Evolutionary conservation across 2,797 vertebrate species (phyloP), one percentile per base, ranked within the genome.

Genomic region (Arctocebus calabarensis): DNA sequence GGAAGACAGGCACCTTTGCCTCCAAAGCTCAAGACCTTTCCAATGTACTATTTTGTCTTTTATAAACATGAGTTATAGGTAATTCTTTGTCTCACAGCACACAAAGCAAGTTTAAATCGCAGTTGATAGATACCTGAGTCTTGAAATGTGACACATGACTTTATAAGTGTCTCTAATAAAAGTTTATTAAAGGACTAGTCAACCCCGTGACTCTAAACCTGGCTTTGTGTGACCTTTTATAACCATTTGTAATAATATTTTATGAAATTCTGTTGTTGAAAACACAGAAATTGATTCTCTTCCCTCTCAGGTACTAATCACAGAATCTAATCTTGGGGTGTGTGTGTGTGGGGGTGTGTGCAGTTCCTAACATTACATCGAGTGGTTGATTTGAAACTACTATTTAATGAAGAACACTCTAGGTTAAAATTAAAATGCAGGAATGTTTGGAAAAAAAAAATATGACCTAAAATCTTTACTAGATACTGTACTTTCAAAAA

Each of bases 391-490:
- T 86, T 94, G 45, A 97, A 55, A 84, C 27, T 7, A 64, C 59
- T 88, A 91, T 87, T 94, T 84, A 90, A 59, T 62, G 37, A 55
- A 94, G 52, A 96, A 82, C 5, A n/a, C 7, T 90, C n/a, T 96
- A n/a, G 48, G 84, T 97, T 96, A 92, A 97, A 98, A 96, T 85
- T 34, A 90, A 95, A 95, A 84, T 73, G 34, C 95, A 91, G 91
- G 95, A 82, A 78, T 7, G 0, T 0, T 86, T 48, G 40, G n/a
- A 23, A 43, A 88, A 70, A 70, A 40, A 92, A 27, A 95, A 40
- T 37, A 34, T 43, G 55, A 68, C 59, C n/a, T 94, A 94, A 97
- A 94, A 79, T 37, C 55, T 84, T 91, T 90, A 59, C 48, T 81
- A 96, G 73, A 45, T 8, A 43, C 86, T 87, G 55, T 4, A 91